These are phyloP conservation scores for Hirtodrosophila alboralis DNA, from an alignment of 2,888 invertebrate species.

Conservation along the genomic window DNA sequence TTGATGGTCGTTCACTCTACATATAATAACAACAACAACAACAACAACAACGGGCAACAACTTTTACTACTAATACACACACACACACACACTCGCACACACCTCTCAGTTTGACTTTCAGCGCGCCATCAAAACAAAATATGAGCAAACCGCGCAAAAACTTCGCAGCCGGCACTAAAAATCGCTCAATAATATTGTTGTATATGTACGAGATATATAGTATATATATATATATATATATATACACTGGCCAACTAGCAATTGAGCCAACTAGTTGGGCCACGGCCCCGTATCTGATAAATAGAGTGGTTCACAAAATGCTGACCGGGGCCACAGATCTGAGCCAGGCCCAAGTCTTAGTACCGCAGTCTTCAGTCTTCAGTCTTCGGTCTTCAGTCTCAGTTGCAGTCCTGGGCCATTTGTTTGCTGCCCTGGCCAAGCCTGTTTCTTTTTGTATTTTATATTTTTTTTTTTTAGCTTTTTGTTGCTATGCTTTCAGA, in stretches of 20 bases:
- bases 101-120: conserved; percentile 63
- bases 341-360: conserved; percentile 39
- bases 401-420: conserved; percentile 68
- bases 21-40: conserved; percentile 54
- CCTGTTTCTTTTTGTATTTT: conserved; percentile 78
- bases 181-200: conserved; percentile 80
- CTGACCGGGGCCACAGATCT: conserved; percentile 62
- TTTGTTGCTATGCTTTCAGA: conserved; percentile 12
- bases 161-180: conserved; percentile 66
- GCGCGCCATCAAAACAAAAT: conserved; percentile 80
- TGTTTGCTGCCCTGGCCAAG: conserved; percentile 71
- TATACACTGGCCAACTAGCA: conserved; percentile 73
- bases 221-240: too few species aligned
- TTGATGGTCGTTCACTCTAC: conserved; percentile 79
- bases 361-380: conserved; percentile 14
- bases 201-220: conserved; percentile 19
- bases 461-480: too few species aligned
- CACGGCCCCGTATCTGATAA: conserved; percentile 73
- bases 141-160: conserved; percentile 64
- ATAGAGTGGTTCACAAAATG: conserved; percentile 82
- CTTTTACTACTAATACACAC: conserved; percentile 75
- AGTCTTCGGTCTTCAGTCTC: conserved; percentile 14
- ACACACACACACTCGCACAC: conserved; percentile 8
- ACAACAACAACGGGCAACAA: conserved; percentile 78
- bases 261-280: conserved; percentile 79